Conservation (phyloP, 2,797 vertebrate species). For the Arnoldichthys spilopterus region DNA sequence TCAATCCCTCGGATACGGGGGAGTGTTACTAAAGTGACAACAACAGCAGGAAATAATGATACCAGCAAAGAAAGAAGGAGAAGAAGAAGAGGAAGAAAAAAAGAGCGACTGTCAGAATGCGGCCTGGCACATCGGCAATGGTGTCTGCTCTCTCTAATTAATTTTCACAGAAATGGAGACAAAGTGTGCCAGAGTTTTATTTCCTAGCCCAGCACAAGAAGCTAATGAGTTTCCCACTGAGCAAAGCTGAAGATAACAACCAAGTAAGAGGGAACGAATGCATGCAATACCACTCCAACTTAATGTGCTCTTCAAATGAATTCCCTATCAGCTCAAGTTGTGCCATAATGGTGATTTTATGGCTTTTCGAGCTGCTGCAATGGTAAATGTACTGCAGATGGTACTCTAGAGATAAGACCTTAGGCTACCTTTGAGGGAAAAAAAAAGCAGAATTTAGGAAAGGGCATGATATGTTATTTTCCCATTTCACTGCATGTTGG, state of each 20-base stretch:
- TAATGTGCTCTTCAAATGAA: slow-evolving; percentile 62
- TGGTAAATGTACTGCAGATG: slow-evolving; percentile 53
- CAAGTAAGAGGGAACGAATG: slow-evolving; percentile 44
- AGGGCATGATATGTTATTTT: neutral
- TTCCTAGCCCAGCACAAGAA: slow-evolving; percentile 58
- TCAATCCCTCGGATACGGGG: slow-evolving; percentile 56
- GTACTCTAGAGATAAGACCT: slow-evolving; percentile 50
- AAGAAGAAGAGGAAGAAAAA: neutral
- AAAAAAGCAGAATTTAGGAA: neutral
- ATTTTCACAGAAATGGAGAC: slow-evolving; percentile 64
- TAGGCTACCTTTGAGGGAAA: slow-evolving; percentile 36
- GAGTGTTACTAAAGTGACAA: slow-evolving; percentile 64
- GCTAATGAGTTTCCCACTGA: slow-evolving; percentile 65
- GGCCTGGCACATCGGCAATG: slow-evolving; percentile 51
- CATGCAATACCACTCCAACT: slow-evolving; percentile 55
- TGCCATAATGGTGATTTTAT: slow-evolving; percentile 59
- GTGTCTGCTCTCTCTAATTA: slow-evolving; percentile 63
- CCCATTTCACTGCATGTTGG: neutral
- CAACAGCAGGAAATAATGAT: slow-evolving; percentile 62
- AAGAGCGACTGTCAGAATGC: slow-evolving; percentile 57
- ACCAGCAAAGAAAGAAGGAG: slow-evolving; percentile 13
- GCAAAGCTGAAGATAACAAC: slow-evolving; percentile 63
- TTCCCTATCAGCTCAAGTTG: slow-evolving; percentile 59
- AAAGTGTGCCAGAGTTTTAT: slow-evolving; percentile 63
- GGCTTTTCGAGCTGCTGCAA: slow-evolving; percentile 51